Conservation (phyloP, 2,888 invertebrate species). For the Eupelmus urozonus region DNA sequence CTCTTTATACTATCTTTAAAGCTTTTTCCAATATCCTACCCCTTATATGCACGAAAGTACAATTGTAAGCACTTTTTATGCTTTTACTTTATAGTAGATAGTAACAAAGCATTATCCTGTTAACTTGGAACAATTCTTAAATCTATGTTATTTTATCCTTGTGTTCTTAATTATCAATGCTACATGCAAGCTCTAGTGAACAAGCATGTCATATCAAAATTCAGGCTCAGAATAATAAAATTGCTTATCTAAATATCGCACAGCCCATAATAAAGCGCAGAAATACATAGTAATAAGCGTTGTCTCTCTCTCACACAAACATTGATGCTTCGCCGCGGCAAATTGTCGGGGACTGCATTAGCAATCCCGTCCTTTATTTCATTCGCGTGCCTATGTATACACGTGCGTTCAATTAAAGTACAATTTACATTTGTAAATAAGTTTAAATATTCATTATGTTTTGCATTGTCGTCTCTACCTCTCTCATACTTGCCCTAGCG, state of each 20-base stretch:
- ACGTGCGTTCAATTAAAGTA: background rate
- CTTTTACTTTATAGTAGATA: conserved; percentile 6
- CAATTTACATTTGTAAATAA: conserved; percentile 27
- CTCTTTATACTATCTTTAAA: conserved; percentile 26
- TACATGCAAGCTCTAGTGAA: conserved; percentile 10
- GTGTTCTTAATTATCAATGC: background rate
- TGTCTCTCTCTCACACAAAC: conserved; percentile 15
- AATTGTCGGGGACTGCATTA: background rate
- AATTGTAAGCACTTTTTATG: conserved; percentile 8
- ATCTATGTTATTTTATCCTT: conserved; percentile 14
- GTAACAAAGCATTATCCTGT: background rate
- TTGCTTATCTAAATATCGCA: conserved; percentile 25
- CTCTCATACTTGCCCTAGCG: too few species aligned
- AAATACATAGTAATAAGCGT: conserved; percentile 18
- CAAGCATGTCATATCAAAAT: conserved; percentile 23
- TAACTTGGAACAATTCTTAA: background rate
- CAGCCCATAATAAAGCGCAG: background rate
- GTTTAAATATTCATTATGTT: background rate
- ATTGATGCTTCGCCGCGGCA: conserved; percentile 16
- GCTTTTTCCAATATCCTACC: conserved; percentile 39
- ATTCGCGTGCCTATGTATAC: background rate
- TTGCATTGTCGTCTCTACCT: background rate
- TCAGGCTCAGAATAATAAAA: conserved; percentile 17
- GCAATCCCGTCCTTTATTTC: conserved; percentile 19
- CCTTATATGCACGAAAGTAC: conserved; percentile 31